Percentiles rank a stretch among this genome's conserved stretches.
These are phyloP conservation scores for Apamea crenata DNA, from an alignment of 2,888 invertebrate genomes.

Conservation along the genomic window DNA sequence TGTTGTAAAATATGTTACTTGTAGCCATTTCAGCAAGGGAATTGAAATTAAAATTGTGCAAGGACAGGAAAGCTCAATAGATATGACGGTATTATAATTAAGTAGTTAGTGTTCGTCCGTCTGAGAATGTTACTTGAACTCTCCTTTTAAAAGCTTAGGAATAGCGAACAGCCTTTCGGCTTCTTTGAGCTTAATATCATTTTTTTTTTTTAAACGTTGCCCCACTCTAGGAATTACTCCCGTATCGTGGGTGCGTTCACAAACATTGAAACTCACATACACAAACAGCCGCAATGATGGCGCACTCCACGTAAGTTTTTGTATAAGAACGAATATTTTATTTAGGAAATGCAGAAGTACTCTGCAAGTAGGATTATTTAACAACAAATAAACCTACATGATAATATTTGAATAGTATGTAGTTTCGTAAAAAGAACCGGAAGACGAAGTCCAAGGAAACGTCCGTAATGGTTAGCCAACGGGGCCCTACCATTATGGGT, in stretches of 20 bases:
- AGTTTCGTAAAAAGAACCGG: neutral
- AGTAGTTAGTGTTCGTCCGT: neutral
- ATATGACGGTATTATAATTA: conserved; percentile 9
- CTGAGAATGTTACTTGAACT: neutral
- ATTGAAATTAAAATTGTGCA: conserved; percentile 5
- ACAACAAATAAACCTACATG: neutral
- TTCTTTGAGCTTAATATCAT: conserved; percentile 5
- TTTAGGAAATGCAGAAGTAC: neutral
- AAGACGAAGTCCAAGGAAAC: neutral
- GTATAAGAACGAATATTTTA: neutral
- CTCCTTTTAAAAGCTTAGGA: neutral
- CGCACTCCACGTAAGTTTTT: neutral
- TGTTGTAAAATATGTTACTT: conserved; percentile 26
- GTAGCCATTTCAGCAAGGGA: conserved; percentile 5
- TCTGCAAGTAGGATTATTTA: neutral
- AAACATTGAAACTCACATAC: too few relatives aligned
- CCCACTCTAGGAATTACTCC: too few relatives aligned
- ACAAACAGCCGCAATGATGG: too few relatives aligned
- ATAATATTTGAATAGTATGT: neutral
- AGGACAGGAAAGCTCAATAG: neutral
- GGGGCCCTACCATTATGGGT: too few relatives aligned
- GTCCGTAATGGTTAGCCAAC: neutral
- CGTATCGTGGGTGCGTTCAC: too few relatives aligned
- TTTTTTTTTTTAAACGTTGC: too few relatives aligned
- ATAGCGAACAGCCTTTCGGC: neutral